phyloP scores from a whole-genome alignment of 2,888 invertebrate species.

The Schizaphis graminum region DNA sequence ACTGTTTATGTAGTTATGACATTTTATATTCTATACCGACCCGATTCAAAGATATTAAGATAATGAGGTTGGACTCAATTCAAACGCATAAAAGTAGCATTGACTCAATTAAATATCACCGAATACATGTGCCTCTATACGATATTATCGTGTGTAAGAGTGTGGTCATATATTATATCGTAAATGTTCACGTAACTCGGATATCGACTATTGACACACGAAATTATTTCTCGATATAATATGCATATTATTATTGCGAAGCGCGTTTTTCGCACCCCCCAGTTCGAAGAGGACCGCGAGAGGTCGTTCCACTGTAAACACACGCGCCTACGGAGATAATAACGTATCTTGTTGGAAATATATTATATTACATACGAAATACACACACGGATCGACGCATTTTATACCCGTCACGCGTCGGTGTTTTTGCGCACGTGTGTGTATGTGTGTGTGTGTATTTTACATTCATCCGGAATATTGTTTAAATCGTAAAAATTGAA shows the following conservation, averaged over 20 bases:
- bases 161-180: no score
- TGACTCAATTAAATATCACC: no score
- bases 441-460: background rate
- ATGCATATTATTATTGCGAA: background rate
- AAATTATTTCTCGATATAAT: background rate
- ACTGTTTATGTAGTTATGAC: no score
- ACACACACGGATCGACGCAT: background rate
- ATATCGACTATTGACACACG: background rate
- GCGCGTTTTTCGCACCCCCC: background rate
- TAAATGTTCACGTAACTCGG: background rate
- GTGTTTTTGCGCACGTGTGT: no score
- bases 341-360: conserved; percentile 15
- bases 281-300: no score
- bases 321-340: conserved; percentile 8
- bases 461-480: conserved; percentile 4
- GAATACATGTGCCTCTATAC: background rate
- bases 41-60: no score
- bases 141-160: no score
- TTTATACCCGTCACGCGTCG: background rate
- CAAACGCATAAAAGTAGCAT: no score
- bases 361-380: background rate
- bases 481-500: conserved; percentile 53
- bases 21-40: no score
- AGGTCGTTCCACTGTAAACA: conserved; percentile 16
- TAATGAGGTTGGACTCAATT: no score